phyloP scores from a whole-genome alignment of 2,888 invertebrate species.

The Mylabris sibirica region DNA sequence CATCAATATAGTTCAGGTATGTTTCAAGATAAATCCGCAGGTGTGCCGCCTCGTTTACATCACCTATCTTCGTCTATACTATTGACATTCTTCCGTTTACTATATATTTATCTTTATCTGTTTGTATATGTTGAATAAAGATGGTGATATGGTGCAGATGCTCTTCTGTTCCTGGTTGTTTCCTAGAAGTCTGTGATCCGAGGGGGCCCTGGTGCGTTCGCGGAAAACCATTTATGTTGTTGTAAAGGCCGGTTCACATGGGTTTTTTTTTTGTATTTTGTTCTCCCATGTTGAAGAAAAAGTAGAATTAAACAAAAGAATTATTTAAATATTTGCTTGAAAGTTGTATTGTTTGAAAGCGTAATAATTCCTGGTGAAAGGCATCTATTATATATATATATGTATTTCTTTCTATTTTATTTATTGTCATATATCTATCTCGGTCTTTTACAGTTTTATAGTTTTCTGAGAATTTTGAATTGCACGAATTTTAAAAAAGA shows the following conservation, averaged over 20 bases:
- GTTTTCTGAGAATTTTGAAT: neutral
- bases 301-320: neutral
- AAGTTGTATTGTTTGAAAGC: neutral
- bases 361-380: neutral
- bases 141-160: neutral
- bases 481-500: constrained; percentile 5
- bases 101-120: neutral
- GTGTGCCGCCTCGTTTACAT: neutral
- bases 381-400: neutral
- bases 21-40: constrained; percentile 9
- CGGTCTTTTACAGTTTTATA: neutral
- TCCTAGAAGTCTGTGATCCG: constrained; percentile 8
- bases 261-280: neutral
- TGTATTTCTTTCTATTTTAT: neutral
- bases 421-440: neutral
- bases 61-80: neutral
- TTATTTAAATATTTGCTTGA: neutral
- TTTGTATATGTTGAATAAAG: neutral
- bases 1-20: neutral
- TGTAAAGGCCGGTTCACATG: constrained; percentile 2
- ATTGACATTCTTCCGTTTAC: neutral
- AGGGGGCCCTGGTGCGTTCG: constrained; percentile 2
- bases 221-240: neutral
- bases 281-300: no score
- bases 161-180: constrained; percentile 6